A percentile compares a stretch with the other conserved stretches of the same genome.
These are phyloP conservation scores for Microplitis mediator DNA, from an alignment of 1,140 invertebrate genomes.

Conservation along the genomic window DNA sequence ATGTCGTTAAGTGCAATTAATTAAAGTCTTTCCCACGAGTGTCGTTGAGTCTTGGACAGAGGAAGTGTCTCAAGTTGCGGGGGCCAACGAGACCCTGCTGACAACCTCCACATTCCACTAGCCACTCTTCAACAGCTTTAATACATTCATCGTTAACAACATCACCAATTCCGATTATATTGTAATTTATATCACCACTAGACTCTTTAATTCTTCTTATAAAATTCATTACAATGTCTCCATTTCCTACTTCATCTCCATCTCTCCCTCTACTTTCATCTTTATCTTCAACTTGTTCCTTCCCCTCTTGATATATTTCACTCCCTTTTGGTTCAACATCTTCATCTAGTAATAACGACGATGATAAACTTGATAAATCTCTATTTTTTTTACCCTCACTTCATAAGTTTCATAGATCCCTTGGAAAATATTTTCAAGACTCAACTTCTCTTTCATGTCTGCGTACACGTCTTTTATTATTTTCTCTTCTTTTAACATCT, in stretches of 20 bases:
- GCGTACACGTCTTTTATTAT: neutral
- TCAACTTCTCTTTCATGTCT: conserved; percentile 20
- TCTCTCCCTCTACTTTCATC: no score
- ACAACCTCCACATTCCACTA: conserved; percentile 49
- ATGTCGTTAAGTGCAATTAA: conserved; percentile 1
- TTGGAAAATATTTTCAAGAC: conserved; percentile 29
- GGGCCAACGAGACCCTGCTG: conserved; percentile 53
- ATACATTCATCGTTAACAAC: conserved; percentile 43
- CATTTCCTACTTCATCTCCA: neutral
- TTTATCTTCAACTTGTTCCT: no score
- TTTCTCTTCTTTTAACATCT: conserved; percentile 1
- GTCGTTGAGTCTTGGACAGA: conserved; percentile 49
- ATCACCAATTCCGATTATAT: conserved; percentile 51
- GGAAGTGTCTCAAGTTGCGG: conserved; percentile 51
- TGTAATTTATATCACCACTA: conserved; percentile 18
- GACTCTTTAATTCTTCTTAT: conserved; percentile 42
- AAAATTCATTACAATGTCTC: conserved; percentile 39
- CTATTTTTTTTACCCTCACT: conserved; percentile 31
- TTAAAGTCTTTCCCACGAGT: conserved; percentile 4
- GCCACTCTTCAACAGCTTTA: conserved; percentile 45
- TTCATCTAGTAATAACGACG: neutral
- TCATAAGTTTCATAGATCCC: conserved; percentile 30
- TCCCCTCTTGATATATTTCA: neutral
- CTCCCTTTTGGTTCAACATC: neutral
- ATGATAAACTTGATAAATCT: neutral